Evolutionary conservation across 2,113 vertebrate genomes (phyloP).

Genomic region (Baryphthengus martii): DNA sequence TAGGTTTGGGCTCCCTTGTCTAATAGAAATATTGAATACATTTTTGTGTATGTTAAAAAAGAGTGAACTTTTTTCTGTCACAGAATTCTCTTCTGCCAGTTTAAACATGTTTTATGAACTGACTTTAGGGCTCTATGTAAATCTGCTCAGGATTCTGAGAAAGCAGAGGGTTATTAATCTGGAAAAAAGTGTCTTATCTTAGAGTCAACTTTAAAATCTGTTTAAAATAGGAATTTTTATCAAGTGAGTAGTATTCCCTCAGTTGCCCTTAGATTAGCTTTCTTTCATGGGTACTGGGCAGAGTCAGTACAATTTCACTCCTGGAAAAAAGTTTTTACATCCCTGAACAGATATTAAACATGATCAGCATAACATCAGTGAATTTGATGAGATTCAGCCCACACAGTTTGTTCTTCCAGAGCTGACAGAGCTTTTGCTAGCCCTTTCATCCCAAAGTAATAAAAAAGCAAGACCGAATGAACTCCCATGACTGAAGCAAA

Average conservation of each 20-base stretch:
- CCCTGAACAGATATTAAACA: constrained; percentile 51
- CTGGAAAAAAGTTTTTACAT: constrained; percentile 26
- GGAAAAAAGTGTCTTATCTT: constrained; percentile 26
- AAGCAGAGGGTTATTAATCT: constrained; percentile 35
- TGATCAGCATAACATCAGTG: constrained; percentile 42
- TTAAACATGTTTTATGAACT: constrained; percentile 9
- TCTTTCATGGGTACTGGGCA: constrained; percentile 14
- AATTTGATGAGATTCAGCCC: constrained; percentile 40
- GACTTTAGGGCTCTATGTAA: constrained; percentile 20
- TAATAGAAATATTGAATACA: neutral
- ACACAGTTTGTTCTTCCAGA: constrained; percentile 21
- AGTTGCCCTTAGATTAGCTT: constrained; percentile 23
- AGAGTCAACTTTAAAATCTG: neutral
- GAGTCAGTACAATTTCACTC: constrained; percentile 13
- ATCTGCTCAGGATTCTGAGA: constrained; percentile 25
- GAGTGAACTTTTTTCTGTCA: neutral
- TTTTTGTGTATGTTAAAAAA: neutral
- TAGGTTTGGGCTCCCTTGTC: neutral
- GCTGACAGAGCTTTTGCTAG: constrained; percentile 4
- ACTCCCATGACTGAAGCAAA: neutral
- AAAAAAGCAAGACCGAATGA: constrained; percentile 8
- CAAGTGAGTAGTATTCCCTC: constrained; percentile 36
- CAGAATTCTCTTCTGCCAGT: neutral
- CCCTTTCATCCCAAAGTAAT: constrained; percentile 34
- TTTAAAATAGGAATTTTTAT: constrained; percentile 47